phyloP scores from a whole-genome alignment of 2,888 invertebrate genomes.

The Drosophila subquinaria region DNA sequence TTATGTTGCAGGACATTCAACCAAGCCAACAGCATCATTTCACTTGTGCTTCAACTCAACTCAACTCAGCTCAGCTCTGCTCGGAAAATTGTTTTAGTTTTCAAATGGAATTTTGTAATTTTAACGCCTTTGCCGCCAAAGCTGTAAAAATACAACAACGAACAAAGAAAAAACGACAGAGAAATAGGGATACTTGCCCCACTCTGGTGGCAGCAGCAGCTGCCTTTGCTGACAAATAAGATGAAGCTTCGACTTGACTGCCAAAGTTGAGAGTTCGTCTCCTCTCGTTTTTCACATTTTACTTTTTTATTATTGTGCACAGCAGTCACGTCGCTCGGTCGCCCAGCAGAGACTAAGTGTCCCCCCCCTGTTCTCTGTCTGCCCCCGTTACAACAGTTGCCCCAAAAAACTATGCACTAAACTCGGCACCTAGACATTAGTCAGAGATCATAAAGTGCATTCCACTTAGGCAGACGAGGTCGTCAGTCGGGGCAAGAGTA shows the following conservation, averaged over 20 bases:
- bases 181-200: background rate
- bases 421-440: slow-evolving; percentile 21
- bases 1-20: slow-evolving; percentile 80
- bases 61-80: slow-evolving; percentile 19
- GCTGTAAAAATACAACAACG: slow-evolving; percentile 24
- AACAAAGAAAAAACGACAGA: background rate
- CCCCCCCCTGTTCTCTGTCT: background rate
- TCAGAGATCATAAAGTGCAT: slow-evolving; percentile 38
- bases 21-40: slow-evolving; percentile 57
- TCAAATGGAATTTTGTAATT: slow-evolving; percentile 83
- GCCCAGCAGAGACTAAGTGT: slow-evolving; percentile 64
- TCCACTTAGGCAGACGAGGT: slow-evolving; percentile 21
- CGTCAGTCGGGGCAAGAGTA: background rate
- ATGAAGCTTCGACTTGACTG: slow-evolving; percentile 56
- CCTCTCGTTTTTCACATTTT: background rate
- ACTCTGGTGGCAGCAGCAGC: slow-evolving; percentile 6
- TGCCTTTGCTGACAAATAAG: slow-evolving; percentile 63
- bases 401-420: slow-evolving; percentile 41
- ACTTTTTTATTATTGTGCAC: slow-evolving; percentile 50
- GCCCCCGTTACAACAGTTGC: slow-evolving; percentile 3
- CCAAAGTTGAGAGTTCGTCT: slow-evolving; percentile 37
- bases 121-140: slow-evolving; percentile 72
- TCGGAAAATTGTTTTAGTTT: slow-evolving; percentile 79
- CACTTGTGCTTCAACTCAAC: slow-evolving; percentile 29
- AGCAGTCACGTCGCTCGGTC: slow-evolving; percentile 66